Base-by-base conservation (phyloP, 2,888 invertebrate genomes). In the Drosophila fulvimacula region DNA sequence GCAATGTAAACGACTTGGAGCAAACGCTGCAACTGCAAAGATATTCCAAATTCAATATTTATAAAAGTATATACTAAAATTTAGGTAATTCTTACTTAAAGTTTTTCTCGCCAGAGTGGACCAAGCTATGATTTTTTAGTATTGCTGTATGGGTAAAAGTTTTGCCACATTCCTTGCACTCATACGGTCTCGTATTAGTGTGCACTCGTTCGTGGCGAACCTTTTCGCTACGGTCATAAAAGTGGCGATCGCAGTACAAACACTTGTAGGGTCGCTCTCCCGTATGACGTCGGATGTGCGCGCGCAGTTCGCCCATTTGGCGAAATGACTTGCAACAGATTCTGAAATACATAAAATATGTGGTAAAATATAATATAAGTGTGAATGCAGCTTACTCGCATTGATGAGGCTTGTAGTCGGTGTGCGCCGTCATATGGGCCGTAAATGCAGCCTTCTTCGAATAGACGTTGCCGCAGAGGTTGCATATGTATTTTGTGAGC, bases 261-360 rank as follows among this genome's bases (percentile, higher is more conserved):
- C 92, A 92, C 60, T 89, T 88, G 53, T 90, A 92, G 3, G 92
- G 92, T 15, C 91, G 91, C 69, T 92, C 92, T 0, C 92, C 92
- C 0, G 92, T 91, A 61, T 92, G 93, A 0, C 92, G 88, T n/a
- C 92, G 86, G 62, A 93, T 92, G 44, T 93, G 93, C 7, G 91
- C 91, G n/a, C 91, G 91, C 3, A 93, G 73, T 34, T 92, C 91
- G 10, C 87, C 91, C 75, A 90, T 89, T 76, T 91, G 91, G 1
- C 90, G 91, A 62, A 92, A 92, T 0, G 86, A 74, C 58, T 92
- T 92, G 3, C 57, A 62, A 38, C 92, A 92, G 32, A 92, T 79
- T 81, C 91, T 92, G 24, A 6, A 10, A 17, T 17, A 59, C 11
- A n/a, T 32, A 13, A 15, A 32, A 4, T 24, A 21, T 32, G 13